Evolutionary conservation across 2,888 invertebrate genomes (phyloP).

Genomic region (Yponomeuta malinellus): DNA sequence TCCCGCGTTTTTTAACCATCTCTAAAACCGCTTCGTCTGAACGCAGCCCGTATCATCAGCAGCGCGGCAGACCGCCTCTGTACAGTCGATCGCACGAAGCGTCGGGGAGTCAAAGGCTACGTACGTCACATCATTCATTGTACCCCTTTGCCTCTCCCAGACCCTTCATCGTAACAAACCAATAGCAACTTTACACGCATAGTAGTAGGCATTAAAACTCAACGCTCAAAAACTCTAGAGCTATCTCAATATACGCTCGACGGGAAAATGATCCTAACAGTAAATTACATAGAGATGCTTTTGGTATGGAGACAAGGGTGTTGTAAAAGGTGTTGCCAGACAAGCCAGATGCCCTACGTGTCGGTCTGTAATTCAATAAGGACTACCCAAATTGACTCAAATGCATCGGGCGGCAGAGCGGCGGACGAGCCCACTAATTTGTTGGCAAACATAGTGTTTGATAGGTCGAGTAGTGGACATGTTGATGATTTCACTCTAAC

Average conservation of each 20-base stretch:
- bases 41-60: constrained; percentile 16
- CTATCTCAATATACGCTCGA: background rate
- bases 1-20: background rate
- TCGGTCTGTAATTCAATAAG: constrained; percentile 70
- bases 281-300: constrained; percentile 17
- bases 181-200: constrained; percentile 27
- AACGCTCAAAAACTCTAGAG: background rate
- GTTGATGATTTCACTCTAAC: background rate
- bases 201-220: constrained; percentile 13
- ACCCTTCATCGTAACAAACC: constrained; percentile 27
- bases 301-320: constrained; percentile 27
- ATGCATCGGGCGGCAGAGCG: constrained; percentile 60
- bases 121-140: constrained; percentile 64
- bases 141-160: constrained; percentile 46
- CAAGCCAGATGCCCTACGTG: constrained; percentile 48
- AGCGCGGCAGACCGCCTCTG: constrained; percentile 26
- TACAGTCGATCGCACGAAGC: constrained; percentile 46
- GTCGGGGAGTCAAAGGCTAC: constrained; percentile 54
- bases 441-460: constrained; percentile 66
- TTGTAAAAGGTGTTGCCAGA: constrained; percentile 25
- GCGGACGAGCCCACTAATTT: constrained; percentile 63
- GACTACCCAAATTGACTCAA: constrained; percentile 68
- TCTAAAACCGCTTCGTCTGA: background rate
- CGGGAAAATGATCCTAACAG: background rate
- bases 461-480: constrained; percentile 26